A percentile compares a stretch with the other conserved stretches of the same genome.
Evolutionary conservation across 2,888 invertebrate species (phyloP).

Genomic region (Urechis unicinctus): DNA sequence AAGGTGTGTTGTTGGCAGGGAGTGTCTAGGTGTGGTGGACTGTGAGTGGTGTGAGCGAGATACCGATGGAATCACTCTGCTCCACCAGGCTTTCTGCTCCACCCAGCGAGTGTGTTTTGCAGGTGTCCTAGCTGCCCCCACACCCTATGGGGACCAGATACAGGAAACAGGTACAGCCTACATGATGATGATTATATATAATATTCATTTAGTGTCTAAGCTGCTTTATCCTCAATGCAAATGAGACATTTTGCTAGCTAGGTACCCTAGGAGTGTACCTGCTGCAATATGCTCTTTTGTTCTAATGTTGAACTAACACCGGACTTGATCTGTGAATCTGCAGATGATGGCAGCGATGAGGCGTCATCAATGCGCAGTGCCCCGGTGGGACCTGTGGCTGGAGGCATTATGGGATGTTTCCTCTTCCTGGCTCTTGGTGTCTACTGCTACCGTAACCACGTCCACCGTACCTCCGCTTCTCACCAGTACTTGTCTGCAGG

Average conservation of each 20-base stretch:
- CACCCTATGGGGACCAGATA: conserved; percentile 71
- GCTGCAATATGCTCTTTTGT: too few relatives aligned
- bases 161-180: conserved; percentile 14
- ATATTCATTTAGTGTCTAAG: not conserved
- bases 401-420: conserved; percentile 75
- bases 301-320: too few relatives aligned
- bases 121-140: conserved; percentile 74
- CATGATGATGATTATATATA: too few relatives aligned
- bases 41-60: conserved; percentile 89
- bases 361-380: conserved; percentile 47
- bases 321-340: too few relatives aligned
- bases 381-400: conserved; percentile 79
- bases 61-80: conserved; percentile 65
- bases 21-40: conserved; percentile 65
- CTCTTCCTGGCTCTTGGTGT: conserved; percentile 74
- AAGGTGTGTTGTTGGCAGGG: conserved; percentile 34
- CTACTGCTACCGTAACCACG: conserved; percentile 65
- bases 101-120: conserved; percentile 76
- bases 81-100: conserved; percentile 71
- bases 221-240: not conserved
- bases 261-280: too few relatives aligned
- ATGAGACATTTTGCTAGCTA: too few relatives aligned
- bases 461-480: conserved; percentile 42
- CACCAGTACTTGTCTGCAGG: too few relatives aligned
- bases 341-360: not conserved